phyloP scores from a whole-genome alignment of 2,888 invertebrate species.

The Anagyrus pseudococci region DNA sequence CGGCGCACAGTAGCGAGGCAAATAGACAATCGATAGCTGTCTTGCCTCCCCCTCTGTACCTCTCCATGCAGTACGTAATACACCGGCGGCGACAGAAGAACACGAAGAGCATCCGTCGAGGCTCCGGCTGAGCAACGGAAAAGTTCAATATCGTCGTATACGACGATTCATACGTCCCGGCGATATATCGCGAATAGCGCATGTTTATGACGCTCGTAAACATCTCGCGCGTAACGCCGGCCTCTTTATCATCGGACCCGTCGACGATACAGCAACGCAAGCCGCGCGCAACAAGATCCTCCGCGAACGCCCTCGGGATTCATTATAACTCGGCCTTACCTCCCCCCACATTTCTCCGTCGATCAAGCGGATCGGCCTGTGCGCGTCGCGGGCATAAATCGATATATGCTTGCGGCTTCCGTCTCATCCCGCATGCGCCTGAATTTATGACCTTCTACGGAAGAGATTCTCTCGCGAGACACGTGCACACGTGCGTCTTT shows the following conservation, averaged over 20 bases:
- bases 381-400: not conserved
- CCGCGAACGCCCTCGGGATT: not conserved
- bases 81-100: not conserved
- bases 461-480: not conserved
- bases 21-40: conserved; percentile 2
- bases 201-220: conserved; percentile 53
- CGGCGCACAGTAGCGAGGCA: not conserved
- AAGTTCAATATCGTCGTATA: too few relatives aligned
- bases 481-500: not conserved
- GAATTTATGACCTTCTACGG: not conserved
- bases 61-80: too few relatives aligned
- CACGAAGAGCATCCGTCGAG: too few relatives aligned
- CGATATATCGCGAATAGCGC: too few relatives aligned
- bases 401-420: too few relatives aligned
- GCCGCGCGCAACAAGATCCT: too few relatives aligned
- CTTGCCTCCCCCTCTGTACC: too few relatives aligned
- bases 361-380: not conserved
- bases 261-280: too few relatives aligned
- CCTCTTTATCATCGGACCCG: too few relatives aligned
- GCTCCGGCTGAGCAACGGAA: too few relatives aligned
- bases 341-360: not conserved
- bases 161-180: conserved; percentile 50
- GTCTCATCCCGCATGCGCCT: not conserved
- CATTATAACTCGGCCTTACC: not conserved
- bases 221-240: conserved; percentile 19